Evolutionary conservation across 2,888 invertebrate genomes (phyloP).

Genomic region (Mycogona germanica): DNA sequence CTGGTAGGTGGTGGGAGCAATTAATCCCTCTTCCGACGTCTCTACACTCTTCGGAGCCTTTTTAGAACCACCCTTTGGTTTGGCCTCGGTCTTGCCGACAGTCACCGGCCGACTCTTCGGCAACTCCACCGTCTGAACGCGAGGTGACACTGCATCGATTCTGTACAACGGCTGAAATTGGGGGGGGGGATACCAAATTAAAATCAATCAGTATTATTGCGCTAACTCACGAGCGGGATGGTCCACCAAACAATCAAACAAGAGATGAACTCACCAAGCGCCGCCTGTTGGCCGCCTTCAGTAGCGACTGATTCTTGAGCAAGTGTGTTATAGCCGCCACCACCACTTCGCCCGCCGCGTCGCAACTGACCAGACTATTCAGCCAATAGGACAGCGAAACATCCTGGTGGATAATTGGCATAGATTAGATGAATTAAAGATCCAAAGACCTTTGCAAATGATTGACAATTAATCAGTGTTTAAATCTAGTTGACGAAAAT

Average conservation of each 20-base stretch:
- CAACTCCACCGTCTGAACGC: neutral
- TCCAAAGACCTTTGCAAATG: neutral
- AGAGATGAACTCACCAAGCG: neutral
- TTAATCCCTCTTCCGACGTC: neutral
- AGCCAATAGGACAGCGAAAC: conserved; percentile 11
- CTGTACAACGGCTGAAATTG: conserved; percentile 9
- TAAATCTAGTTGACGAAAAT: too few species aligned
- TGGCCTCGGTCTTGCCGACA: too few species aligned
- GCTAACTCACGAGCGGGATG: too few species aligned
- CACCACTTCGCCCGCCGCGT: conserved; percentile 12
- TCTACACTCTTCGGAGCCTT: neutral
- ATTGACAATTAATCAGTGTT: too few species aligned
- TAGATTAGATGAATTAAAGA: neutral
- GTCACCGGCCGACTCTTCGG: neutral
- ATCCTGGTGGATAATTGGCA: neutral
- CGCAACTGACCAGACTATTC: conserved; percentile 12
- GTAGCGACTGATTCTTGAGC: neutral
- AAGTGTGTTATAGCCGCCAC: conserved; percentile 1
- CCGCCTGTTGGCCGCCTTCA: neutral
- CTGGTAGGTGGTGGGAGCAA: neutral
- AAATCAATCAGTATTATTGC: too few species aligned
- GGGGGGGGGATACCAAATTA: too few species aligned
- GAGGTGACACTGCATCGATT: neutral
- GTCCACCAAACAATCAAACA: neutral
- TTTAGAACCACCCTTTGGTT: neutral